Base-by-base conservation (phyloP, 2,797 vertebrate genomes). In the Pseudochaenichthys georgianus region DNA sequence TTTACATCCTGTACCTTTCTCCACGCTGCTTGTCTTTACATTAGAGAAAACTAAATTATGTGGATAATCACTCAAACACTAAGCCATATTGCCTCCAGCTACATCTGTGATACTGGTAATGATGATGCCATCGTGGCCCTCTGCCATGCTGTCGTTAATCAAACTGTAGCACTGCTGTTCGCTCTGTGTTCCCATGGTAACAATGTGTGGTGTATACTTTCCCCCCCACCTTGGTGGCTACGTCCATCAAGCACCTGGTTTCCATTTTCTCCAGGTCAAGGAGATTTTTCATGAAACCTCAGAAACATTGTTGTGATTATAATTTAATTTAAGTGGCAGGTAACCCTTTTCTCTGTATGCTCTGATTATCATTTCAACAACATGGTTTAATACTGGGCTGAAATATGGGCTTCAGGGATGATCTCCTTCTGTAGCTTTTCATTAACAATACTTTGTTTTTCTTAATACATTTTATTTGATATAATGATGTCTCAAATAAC, bases 151-250 rank as follows among this genome's bases (percentile, higher is more conserved):
- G 86, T 87, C 89, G 89, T 94, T 93, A 93, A 93, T 93, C 93
- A 92, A 83, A 92, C 85, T 77, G 81, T 86, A 90, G 80, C 83
- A 86, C 83, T 87, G 90, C 91, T 89, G 91, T 92, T 91, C 89
- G 28, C 78, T 89, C 88, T 78, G 85, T 87, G 92, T 94, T 94
- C 80, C 94, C 93, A 94, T 95, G 93, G 93, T 89, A 92, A 95
- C 93, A 78, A 81, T 88, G 85, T 85, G 78, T 86, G 80, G 88
- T 89, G 87, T 93, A 86, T 90, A 77, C 83, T 85, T 82, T 74
- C 84, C 53, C 74, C 71, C 78, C 58, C 88, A 41, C 74, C 70
- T 59, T 70, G 73, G 82, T 82, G 81, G 81, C 68, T 47, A 83
- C 69, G 82, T 88, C 88, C 82, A 83, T 88, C 79, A 88, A 89